Base-by-base conservation (phyloP, 2,113 vertebrate genomes). In the Salvelinus namaycush region DNA sequence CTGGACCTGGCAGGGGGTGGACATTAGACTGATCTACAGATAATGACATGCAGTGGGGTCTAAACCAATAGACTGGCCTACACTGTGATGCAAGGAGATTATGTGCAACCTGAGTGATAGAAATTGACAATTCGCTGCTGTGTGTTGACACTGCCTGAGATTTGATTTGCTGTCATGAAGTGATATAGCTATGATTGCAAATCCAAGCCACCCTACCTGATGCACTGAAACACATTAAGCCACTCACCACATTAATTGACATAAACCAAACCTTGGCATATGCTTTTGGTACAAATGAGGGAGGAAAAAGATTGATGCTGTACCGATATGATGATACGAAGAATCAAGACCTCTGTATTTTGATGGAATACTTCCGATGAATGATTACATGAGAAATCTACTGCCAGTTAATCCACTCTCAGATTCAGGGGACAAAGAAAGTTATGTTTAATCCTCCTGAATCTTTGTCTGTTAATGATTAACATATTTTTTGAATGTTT, bases 1-100 rank as follows among this genome's bases (percentile, higher is more conserved):
- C 86, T 94, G 48, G 92, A 94, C 77, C 83, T 94, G 0, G 94
- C 94, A 24, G 93, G 92, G 7, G 88, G 93, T 5, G 92, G 79
- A 54, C 89, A 90, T 83, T 89, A 87, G 48, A 39, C 44, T 73
- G 54, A 73, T 62, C 12, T 70, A 66, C 60, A 72, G 18, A 18
- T 48, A 20, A 73, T 31, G 64, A 22, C 60, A 27, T 4, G 6
- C 4, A 71, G 70, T 54, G 5, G 49, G 16, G 49, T 7, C 5
- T 14, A 34, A 57, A 27, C 59, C 67, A 20, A 48, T 26, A 67
- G 31, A 70, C 16, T 18, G 60, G 64, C 60, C 68, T n/a, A 39
- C 16, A 68, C 14, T 72, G 12, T 14, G 70, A 16, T 27, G 18
- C 27, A 57, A 31, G 16, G 29, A 39, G 22, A 59, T 9, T 57